Evolutionary conservation across 2,888 invertebrate species (phyloP).

Genomic region (Amphimallon solstitiale): DNA sequence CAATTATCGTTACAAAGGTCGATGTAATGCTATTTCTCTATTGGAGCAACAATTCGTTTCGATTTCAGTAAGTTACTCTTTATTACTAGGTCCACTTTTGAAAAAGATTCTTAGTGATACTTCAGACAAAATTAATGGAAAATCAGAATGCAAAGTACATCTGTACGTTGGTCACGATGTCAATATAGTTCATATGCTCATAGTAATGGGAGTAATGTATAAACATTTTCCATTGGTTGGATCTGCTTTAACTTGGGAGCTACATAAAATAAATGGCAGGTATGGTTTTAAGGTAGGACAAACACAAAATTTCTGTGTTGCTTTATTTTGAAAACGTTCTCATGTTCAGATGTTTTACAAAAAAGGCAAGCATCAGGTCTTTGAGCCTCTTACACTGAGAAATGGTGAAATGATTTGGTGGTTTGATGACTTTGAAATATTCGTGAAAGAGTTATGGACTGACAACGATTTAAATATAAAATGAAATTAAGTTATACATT

Average conservation of each 20-base stretch:
- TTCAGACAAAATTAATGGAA: slow-evolving; percentile 69
- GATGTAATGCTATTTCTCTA: no score
- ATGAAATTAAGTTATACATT: no score
- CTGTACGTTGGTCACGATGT: slow-evolving; percentile 86
- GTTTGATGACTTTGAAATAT: slow-evolving; percentile 9
- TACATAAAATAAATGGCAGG: slow-evolving; percentile 18
- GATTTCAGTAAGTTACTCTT: no score
- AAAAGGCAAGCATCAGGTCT: background rate
- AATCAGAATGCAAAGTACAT: slow-evolving; percentile 66
- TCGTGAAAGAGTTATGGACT: background rate
- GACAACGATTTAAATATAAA: no score
- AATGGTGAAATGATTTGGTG: background rate
- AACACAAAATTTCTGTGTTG: background rate
- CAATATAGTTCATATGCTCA: slow-evolving; percentile 79
- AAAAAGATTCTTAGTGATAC: slow-evolving; percentile 72
- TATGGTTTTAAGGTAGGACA: slow-evolving; percentile 28
- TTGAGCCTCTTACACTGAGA: background rate
- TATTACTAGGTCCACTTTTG: slow-evolving; percentile 6
- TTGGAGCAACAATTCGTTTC: no score
- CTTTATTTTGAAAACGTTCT: background rate
- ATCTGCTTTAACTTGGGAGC: slow-evolving; percentile 1
- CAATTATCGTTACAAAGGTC: no score
- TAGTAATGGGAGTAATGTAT: slow-evolving; percentile 75
- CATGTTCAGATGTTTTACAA: slow-evolving; percentile 6
- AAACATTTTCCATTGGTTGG: slow-evolving; percentile 42